Conservation (phyloP, 1,140 invertebrate genomes). For the Sinella curviseta region DNA sequence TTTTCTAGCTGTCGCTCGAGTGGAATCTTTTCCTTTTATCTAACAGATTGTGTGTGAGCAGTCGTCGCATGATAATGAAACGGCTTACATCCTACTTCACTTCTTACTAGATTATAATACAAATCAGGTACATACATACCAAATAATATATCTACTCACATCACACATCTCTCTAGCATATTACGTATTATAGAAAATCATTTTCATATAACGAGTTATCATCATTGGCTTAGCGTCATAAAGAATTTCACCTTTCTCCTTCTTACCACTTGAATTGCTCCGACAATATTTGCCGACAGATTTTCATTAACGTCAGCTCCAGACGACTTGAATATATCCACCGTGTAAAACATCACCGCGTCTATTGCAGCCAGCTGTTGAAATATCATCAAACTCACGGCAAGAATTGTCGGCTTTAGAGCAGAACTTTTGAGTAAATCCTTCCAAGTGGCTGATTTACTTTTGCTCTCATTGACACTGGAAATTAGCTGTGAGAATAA, state of each 20-base stretch:
- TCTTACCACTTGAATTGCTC: slow-evolving; percentile 51
- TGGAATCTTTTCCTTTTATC: no score
- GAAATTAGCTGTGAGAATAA: slow-evolving; percentile 49
- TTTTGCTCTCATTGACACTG: slow-evolving; percentile 48
- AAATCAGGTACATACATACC: no score
- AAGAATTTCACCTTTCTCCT: not conserved
- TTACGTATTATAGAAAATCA: no score
- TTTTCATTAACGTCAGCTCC: slow-evolving; percentile 51
- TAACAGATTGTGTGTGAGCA: no score
- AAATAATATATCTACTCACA: no score
- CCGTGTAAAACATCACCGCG: slow-evolving; percentile 75
- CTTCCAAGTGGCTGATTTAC: slow-evolving; percentile 40
- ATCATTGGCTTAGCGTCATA: not conserved
- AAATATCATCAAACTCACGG: slow-evolving; percentile 56
- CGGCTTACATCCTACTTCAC: no score
- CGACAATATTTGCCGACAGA: slow-evolving; percentile 55
- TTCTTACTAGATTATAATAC: no score
- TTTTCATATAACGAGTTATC: no score
- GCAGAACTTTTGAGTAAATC: slow-evolving; percentile 46
- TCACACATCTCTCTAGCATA: no score
- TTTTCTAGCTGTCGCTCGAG: no score
- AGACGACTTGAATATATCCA: slow-evolving; percentile 65
- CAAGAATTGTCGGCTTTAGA: slow-evolving; percentile 54
- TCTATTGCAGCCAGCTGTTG: slow-evolving; percentile 57
- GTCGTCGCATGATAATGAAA: no score